Conservation (phyloP, 2,113 vertebrate species). For the Plecotus auritus region DNA sequence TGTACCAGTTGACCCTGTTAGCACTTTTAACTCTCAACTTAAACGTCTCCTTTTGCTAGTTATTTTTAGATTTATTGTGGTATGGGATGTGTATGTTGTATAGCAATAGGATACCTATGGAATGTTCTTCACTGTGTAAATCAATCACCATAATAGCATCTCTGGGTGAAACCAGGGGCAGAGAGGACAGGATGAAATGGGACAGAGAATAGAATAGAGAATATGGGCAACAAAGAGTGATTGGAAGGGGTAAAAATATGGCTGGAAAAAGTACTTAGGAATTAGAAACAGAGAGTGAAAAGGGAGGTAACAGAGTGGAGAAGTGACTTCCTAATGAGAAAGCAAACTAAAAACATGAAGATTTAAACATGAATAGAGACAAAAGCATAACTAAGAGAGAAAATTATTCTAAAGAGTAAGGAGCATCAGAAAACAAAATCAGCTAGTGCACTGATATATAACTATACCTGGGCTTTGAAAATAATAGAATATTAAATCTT, state of each 20-base stretch:
- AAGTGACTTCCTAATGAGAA: neutral
- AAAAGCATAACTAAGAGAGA: conserved; percentile 8
- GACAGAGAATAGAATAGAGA: conserved; percentile 37
- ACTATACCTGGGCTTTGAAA: neutral
- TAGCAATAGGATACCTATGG: conserved; percentile 72
- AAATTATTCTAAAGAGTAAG: neutral
- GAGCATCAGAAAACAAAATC: neutral
- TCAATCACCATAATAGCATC: conserved; percentile 73
- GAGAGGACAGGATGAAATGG: conserved; percentile 62
- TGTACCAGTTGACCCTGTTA: conserved; percentile 74
- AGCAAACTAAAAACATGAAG: neutral
- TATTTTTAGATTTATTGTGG: conserved; percentile 78
- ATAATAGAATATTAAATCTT: neutral
- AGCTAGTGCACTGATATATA: neutral
- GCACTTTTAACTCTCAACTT: conserved; percentile 73
- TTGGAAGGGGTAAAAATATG: neutral
- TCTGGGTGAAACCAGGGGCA: conserved; percentile 74
- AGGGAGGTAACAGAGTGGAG: neutral
- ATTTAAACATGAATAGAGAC: neutral
- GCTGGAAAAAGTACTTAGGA: neutral
- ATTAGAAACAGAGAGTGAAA: neutral
- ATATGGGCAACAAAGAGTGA: neutral
- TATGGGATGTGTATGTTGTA: conserved; percentile 69
- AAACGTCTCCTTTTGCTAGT: conserved; percentile 74
- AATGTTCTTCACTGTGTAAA: conserved; percentile 71